Conservation (phyloP, 2,797 vertebrate species). For the Hydrophis major region DNA sequence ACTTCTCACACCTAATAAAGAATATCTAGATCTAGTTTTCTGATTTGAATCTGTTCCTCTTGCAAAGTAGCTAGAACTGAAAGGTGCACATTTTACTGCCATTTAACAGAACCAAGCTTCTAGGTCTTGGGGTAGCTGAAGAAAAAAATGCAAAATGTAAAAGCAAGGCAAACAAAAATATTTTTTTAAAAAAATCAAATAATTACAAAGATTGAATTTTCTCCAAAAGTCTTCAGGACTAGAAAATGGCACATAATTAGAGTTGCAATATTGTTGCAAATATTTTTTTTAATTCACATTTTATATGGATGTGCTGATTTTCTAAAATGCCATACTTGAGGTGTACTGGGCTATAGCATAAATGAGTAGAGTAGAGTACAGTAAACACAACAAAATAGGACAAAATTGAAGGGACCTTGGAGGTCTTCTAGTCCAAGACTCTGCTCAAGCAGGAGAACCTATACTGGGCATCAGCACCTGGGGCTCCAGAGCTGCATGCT, state of each 20-base stretch:
- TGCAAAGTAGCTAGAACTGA: not conserved
- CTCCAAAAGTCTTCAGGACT: not conserved
- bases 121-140: not conserved
- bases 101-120: not conserved
- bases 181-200: not conserved
- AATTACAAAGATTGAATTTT: not conserved
- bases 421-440: not conserved
- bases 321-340: not conserved
- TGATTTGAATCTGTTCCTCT: not conserved
- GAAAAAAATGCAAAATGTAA: not conserved
- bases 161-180: not conserved
- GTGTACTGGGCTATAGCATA: not conserved
- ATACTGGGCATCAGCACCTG: not conserved
- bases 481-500: no score
- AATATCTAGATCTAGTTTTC: not conserved
- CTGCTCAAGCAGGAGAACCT: not conserved
- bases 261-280: not conserved
- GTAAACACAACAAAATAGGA: not conserved
- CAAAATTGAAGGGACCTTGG: not conserved
- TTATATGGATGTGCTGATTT: not conserved
- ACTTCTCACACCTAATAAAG: rapidly evolving
- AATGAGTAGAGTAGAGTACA: no score
- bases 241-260: not conserved
- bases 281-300: not conserved
- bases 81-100: not conserved